Conservation (phyloP, 1,140 invertebrate species). For the Diachasmimorpha longicaudata region DNA sequence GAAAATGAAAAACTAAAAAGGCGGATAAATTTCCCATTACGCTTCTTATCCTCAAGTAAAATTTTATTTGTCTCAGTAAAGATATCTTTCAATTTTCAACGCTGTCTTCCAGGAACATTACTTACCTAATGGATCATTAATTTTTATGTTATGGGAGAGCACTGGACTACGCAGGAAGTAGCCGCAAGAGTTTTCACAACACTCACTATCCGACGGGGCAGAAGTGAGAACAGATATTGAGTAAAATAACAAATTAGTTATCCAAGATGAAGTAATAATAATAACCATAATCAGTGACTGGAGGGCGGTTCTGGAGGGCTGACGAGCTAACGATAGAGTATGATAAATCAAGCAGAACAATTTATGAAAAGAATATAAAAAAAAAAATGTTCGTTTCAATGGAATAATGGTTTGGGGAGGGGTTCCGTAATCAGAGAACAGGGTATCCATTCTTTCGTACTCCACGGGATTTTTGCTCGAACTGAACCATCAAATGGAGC, state of each 20-base stretch:
- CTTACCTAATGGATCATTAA: constrained; percentile 23
- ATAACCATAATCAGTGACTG: no score
- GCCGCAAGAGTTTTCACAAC: neutral
- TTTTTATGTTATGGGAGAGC: constrained; percentile 14
- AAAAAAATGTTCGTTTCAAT: neutral
- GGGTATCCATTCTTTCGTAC: constrained; percentile 1
- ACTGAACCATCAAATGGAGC: neutral
- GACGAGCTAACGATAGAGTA: neutral
- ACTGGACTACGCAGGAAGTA: neutral
- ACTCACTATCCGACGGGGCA: neutral
- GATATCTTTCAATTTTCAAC: neutral
- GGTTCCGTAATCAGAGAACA: neutral
- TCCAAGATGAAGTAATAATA: neutral
- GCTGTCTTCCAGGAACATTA: neutral
- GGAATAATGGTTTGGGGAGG: neutral
- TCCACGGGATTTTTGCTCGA: neutral
- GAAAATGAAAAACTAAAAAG: neutral
- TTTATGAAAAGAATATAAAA: neutral
- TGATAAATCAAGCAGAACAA: neutral
- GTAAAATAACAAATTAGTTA: neutral
- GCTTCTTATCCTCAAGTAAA: neutral
- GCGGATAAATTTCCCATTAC: neutral
- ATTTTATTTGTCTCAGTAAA: neutral
- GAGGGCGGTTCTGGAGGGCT: neutral
- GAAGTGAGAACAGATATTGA: neutral